Conservation (phyloP, 2,888 invertebrate genomes). For the Nebria salina region DNA sequence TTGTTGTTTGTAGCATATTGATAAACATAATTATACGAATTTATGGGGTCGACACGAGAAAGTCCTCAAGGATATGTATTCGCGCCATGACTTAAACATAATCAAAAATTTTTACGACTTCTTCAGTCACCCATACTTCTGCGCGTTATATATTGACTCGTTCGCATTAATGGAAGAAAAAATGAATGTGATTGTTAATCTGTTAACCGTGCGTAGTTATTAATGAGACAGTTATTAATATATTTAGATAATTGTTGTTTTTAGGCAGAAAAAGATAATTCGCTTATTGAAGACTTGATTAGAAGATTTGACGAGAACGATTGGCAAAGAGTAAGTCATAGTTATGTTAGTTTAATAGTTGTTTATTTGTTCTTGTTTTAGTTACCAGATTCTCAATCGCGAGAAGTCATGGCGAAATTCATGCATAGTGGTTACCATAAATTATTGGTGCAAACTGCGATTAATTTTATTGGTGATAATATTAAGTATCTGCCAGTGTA, state of each 20-base stretch:
- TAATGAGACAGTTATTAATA: neutral
- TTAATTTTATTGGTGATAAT: constrained; percentile 57
- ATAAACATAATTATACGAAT: constrained; percentile 67
- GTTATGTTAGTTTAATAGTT: neutral
- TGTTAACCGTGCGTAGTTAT: constrained; percentile 45
- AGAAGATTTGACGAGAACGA: constrained; percentile 52
- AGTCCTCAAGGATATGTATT: constrained; percentile 73
- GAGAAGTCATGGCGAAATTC: constrained; percentile 54
- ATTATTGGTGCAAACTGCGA: constrained; percentile 55
- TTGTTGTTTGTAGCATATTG: constrained; percentile 62
- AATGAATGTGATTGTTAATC: constrained; percentile 53
- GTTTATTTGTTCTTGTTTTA: constrained; percentile 48
- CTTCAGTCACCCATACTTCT: constrained; percentile 74
- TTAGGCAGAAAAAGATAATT: constrained; percentile 51
- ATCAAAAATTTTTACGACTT: constrained; percentile 74
- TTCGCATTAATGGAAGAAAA: constrained; percentile 64
- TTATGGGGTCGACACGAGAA: constrained; percentile 80
- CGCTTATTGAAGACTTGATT: constrained; percentile 54
- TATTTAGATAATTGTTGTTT: constrained; percentile 35
- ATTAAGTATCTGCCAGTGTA: constrained; percentile 59
- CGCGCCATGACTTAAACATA: constrained; percentile 68
- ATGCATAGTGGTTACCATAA: constrained; percentile 53
- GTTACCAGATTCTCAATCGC: constrained; percentile 53
- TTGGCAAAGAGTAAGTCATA: constrained; percentile 54
- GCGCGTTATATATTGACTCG: constrained; percentile 71